Base-by-base conservation (phyloP, 2,797 vertebrate species). In the Onychomys torridus region DNA sequence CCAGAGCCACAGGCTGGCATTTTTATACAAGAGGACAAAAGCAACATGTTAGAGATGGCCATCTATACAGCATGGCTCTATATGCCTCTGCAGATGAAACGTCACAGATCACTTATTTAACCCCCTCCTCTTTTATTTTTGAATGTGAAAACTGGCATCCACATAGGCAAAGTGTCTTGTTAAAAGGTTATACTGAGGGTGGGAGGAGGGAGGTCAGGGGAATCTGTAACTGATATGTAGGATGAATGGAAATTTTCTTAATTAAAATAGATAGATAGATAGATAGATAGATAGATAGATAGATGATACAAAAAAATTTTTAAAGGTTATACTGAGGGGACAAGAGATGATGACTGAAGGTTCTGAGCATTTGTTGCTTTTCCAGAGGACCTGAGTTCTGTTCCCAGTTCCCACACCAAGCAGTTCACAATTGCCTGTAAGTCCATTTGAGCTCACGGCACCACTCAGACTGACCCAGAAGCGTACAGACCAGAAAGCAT, bases 1-100 rank as follows among this genome's bases (percentile, higher is more conserved):
- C 13, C 57, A 96, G 27, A 67, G n/a, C 46, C 76, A 94, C 1
- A 46, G 76, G 81, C 40, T 40, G n/a, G 27, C 78, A 90, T 63
- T 95, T 95, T 16, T 85, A 78, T 55, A 84, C 76, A 84, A 75
- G 55, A 95, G 13, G 16, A 67, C 79, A 92, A 85, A 88, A 69
- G 37, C 46, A 82, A 6, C 32, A 40, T 52, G 55, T 85, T 91
- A 85, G 52, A 84, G 9, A 84, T 71, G 61, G 9, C 13, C 3
- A n/a, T 37, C 40, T 63, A 82, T 46, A 85, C 27, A 55, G 46
- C 10, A 43, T 46, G 37, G 52, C 29, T 57, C 11, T 59, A 40
- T 46, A 76, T 82, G 86, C 40, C 83, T 55, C 63, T 76, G 86
- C 19, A 8, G 23, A 81, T 32, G 11, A 90, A 96, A 90, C 40